phyloP scores from a whole-genome alignment of 2,888 invertebrate genomes.

The Petrolisthes cinctipes region DNA sequence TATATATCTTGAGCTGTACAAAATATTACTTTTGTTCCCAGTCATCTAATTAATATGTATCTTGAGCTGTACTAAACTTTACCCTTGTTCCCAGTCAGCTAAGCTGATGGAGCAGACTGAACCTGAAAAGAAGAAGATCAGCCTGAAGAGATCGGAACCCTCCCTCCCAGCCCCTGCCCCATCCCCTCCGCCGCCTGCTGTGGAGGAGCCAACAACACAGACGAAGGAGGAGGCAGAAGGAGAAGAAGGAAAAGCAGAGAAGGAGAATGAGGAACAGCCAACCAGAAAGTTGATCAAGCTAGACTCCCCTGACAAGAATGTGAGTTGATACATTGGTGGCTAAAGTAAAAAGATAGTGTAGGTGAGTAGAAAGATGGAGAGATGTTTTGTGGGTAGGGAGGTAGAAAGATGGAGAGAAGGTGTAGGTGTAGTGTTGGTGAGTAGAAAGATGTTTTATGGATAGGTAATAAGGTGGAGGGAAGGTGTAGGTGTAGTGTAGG shows the following conservation, averaged over 20 bases:
- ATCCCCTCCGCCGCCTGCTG: background rate
- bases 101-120: slow-evolving; percentile 33
- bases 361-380: slow-evolving; percentile 6
- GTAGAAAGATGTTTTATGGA: background rate
- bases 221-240: background rate
- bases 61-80: too few relatives aligned
- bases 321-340: background rate
- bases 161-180: slow-evolving; percentile 13
- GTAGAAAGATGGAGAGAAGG: background rate
- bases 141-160: slow-evolving; percentile 40
- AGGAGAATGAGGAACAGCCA: background rate
- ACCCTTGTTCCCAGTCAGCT: background rate
- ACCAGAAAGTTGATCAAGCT: slow-evolving; percentile 40
- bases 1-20: too few relatives aligned
- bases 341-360: background rate
- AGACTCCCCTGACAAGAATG: background rate
- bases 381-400: background rate
- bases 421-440: background rate
- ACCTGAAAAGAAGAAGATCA: slow-evolving; percentile 48
- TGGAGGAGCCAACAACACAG: background rate
- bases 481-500: background rate
- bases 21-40: background rate
- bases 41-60: background rate
- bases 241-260: background rate
- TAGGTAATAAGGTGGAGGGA: background rate